A percentile compares a stretch with the other conserved stretches of the same genome.
Evolutionary conservation across 2,888 invertebrate genomes (phyloP).

Genomic region (Nomada flava): DNA sequence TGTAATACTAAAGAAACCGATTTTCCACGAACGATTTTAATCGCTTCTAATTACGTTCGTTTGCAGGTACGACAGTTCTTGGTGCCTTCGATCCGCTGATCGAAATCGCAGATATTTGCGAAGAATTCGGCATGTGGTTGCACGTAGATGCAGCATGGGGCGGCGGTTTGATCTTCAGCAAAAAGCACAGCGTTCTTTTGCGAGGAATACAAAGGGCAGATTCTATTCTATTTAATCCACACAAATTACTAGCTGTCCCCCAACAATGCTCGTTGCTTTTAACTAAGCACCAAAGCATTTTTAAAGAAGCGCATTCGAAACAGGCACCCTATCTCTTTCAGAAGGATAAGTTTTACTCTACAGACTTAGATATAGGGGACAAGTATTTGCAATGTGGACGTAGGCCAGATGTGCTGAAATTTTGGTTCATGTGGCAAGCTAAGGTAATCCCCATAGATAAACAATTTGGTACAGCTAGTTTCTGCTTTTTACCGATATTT

Average conservation of each 20-base stretch:
- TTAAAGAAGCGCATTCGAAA: conserved; percentile 84
- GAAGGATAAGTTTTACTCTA: conserved; percentile 86
- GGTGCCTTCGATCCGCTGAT: conserved; percentile 87
- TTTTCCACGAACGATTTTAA: background rate
- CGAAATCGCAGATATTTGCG: conserved; percentile 85
- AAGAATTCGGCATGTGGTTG: conserved; percentile 85
- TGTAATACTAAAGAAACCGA: background rate
- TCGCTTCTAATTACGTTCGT: background rate
- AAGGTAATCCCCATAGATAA: conserved; percentile 82
- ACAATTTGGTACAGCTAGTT: background rate
- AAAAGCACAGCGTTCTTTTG: conserved; percentile 84
- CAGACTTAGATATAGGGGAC: conserved; percentile 85
- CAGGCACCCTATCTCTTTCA: conserved; percentile 86
- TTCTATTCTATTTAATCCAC: conserved; percentile 87
- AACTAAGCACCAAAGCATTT: conserved; percentile 82
- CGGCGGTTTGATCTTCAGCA: conserved; percentile 86
- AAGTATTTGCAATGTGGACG: conserved; percentile 90
- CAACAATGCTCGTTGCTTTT: conserved; percentile 86
- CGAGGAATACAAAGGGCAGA: conserved; percentile 86
- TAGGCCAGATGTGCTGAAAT: conserved; percentile 89
- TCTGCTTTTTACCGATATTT: background rate
- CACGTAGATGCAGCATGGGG: conserved; percentile 88
- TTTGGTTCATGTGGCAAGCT: conserved; percentile 90
- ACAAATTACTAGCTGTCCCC: conserved; percentile 87
- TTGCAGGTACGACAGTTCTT: conserved; percentile 86